Evolutionary conservation across 2,888 invertebrate genomes (phyloP).

Genomic region (Drosophila nr. medialis): DNA sequence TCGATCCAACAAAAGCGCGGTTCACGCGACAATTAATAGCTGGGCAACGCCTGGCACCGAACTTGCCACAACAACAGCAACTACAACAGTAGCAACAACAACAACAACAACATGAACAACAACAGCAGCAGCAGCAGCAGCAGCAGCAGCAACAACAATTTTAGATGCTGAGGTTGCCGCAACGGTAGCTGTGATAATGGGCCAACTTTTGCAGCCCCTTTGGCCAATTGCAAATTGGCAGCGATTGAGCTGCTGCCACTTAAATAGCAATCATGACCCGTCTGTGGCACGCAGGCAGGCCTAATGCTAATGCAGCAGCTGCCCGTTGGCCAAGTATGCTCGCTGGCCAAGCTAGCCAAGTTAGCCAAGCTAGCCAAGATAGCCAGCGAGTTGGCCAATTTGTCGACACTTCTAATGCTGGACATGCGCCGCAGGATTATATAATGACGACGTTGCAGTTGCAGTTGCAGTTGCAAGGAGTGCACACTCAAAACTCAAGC

Average conservation of each 20-base stretch:
- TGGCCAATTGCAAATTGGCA: constrained; percentile 60
- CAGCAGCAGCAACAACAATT: neutral
- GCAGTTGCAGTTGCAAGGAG: constrained; percentile 47
- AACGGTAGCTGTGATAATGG: constrained; percentile 77
- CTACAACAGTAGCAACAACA: neutral
- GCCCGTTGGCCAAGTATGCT: constrained; percentile 56
- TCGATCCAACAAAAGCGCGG: constrained; percentile 72
- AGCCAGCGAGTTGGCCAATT: constrained; percentile 56
- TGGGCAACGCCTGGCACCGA: constrained; percentile 64
- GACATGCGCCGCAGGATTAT: constrained; percentile 65
- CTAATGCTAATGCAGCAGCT: constrained; percentile 59
- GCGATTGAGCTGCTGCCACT: constrained; percentile 60
- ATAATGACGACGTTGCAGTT: constrained; percentile 49
- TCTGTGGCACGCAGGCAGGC: constrained; percentile 38
- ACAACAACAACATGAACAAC: neutral
- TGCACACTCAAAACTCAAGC: constrained; percentile 63
- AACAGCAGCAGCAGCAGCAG: neutral
- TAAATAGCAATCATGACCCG: constrained; percentile 56
- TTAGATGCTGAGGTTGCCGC: constrained; percentile 10
- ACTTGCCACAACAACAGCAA: constrained; percentile 20
- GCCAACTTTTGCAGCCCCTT: constrained; percentile 55
- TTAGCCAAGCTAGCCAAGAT: neutral
- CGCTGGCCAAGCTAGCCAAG: constrained; percentile 10
- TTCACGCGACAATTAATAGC: constrained; percentile 80
- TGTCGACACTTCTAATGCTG: constrained; percentile 76